phyloP scores from a whole-genome alignment of 1,140 invertebrate genomes.

The Drosophila sucinea region DNA sequence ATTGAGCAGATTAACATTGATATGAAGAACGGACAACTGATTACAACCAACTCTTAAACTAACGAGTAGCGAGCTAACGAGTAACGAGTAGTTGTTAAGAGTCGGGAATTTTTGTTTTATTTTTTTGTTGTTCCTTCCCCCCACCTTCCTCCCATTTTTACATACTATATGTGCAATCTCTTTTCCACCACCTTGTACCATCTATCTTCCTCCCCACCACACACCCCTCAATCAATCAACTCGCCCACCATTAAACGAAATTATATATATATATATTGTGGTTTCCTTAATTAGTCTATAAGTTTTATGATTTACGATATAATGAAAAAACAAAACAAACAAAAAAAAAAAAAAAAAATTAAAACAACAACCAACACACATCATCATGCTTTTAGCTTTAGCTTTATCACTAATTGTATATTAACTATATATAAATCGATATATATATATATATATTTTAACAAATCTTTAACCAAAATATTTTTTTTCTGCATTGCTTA shows the following conservation, averaged over 20 bases:
- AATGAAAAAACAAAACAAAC: conserved; percentile 10
- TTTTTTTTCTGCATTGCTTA: conserved; percentile 56
- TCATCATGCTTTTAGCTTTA: conserved; percentile 26
- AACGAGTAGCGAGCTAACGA: conserved; percentile 3
- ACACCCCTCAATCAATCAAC: conserved; percentile 18
- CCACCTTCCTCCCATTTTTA: neutral
- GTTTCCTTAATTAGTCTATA: conserved; percentile 75
- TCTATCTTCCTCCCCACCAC: neutral
- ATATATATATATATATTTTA: conserved; percentile 39
- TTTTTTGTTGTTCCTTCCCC: neutral
- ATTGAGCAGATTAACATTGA: neutral
- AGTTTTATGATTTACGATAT: conserved; percentile 44
- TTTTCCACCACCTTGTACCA: neutral
- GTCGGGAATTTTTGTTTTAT: neutral
- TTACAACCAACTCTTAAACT: neutral
- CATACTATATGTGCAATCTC: conserved; percentile 53
- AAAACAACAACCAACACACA: conserved; percentile 12
- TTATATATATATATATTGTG: conserved; percentile 52
- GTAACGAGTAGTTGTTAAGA: conserved; percentile 1
- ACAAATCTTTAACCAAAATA: conserved; percentile 41
- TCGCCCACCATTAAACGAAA: conserved; percentile 1
- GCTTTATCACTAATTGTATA: conserved; percentile 36
- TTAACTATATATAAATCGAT: conserved; percentile 35
- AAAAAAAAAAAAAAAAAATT: neutral
- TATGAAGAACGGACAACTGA: no score